Conservation (phyloP, 2,113 vertebrate species). For the Coptodon bakossiorum region DNA sequence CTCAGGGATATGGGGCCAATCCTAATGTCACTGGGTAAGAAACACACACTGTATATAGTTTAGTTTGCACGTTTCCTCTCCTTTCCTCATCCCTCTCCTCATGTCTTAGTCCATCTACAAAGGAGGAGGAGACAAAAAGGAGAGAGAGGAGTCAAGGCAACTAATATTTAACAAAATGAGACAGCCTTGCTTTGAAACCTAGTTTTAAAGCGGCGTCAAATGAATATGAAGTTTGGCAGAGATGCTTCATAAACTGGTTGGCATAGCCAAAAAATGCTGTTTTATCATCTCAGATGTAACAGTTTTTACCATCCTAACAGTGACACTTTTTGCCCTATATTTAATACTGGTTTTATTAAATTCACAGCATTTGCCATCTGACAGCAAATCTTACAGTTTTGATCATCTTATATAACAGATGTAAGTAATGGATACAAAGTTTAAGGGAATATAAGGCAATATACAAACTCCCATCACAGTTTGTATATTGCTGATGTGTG, state of each 20-base stretch:
- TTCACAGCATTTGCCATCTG: not conserved
- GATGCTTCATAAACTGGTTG: not conserved
- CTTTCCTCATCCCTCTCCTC: not conserved
- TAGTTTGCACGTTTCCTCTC: not conserved
- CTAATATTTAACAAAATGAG: not conserved
- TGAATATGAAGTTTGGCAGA: not conserved
- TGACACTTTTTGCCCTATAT: not conserved
- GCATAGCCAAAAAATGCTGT: not conserved
- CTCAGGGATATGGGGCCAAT: not conserved
- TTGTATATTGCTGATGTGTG: not conserved
- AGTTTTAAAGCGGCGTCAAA: rapidly evolving
- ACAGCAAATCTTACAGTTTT: not conserved
- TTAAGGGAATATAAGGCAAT: not conserved
- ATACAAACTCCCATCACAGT: not conserved
- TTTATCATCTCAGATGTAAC: not conserved
- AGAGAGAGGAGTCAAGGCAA: not conserved
- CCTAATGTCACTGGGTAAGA: not conserved
- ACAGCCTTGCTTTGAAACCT: not conserved
- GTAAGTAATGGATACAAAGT: not conserved
- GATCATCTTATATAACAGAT: not conserved
- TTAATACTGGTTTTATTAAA: not conserved
- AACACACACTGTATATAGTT: rapidly evolving
- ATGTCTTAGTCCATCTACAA: not conserved
- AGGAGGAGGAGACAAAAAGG: not conserved
- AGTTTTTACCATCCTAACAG: not conserved